Evolutionary conservation across 2,113 vertebrate genomes (phyloP), one percentile per base, ranked within the genome.

Genomic region (Columba janthina): DNA sequence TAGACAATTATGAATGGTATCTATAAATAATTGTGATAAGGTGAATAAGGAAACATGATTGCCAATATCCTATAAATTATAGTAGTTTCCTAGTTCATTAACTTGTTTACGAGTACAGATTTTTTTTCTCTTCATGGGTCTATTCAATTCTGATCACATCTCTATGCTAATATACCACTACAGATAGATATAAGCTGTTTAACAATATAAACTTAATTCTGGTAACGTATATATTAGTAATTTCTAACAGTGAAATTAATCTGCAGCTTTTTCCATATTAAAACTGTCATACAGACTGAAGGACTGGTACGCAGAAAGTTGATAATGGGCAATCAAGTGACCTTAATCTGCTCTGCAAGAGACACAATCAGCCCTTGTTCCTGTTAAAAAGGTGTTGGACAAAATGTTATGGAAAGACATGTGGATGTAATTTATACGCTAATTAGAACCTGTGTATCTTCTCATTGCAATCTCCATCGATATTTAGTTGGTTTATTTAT

Each of bases 61-160:
- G 51, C 18, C 29, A 85, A 44, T 19, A 61, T 46, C 18, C 32
- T 53, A 80, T 29, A 90, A 94, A 67, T 90, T 42, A 71, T 1
- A 80, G 20, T 12, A 24, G 56, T 42, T 67, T 73, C 62, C 26
- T 51, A 82, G 54, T 64, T 91, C 80, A 91, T 93, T 92, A 84
- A 67, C 69, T 83, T 76, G 51, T 14, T 60, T 22, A 64, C 1
- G 1, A 80, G 42, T 12, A 80, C 14, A n/a, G 15, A 51, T 20
- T 15, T 40, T 83, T 40, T 77, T 77, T 60, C 34, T 51, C 14
- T 92, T 57, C 15, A 61, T 10, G 72, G 38, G 67, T 76, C 42
- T 80, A 15, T 46, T 91, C 65, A 80, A 28, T 86, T 87, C 69
- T 67, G 64, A 80, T 81, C 66, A 25, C 48, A 57, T 32, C 53